A percentile compares a stretch with the other conserved stretches of the same genome.
phyloP scores from a whole-genome alignment of 2,888 invertebrate genomes.

The Philereme vetulata region DNA sequence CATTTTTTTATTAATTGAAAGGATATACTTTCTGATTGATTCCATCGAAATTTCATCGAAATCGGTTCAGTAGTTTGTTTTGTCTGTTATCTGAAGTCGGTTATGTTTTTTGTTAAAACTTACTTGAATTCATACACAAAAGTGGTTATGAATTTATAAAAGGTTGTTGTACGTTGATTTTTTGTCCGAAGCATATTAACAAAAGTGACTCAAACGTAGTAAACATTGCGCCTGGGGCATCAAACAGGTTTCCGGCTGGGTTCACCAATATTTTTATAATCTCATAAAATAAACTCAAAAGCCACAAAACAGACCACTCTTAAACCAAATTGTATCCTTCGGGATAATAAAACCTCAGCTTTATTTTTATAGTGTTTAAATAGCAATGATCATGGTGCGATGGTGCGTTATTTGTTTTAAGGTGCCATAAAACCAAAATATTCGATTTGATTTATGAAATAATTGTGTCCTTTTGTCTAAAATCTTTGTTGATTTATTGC shows the following conservation, averaged over 20 bases:
- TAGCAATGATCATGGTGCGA: constrained; percentile 40
- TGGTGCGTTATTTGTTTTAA: constrained; percentile 35
- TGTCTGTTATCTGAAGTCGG: too few relatives aligned
- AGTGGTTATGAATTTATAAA: too few relatives aligned
- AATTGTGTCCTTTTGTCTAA: constrained; percentile 30
- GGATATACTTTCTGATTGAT: too few relatives aligned
- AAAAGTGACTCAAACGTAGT: constrained; percentile 14
- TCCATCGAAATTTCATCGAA: too few relatives aligned
- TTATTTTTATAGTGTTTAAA: constrained; percentile 41
- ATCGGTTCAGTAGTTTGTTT: too few relatives aligned
- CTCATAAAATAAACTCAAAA: constrained; percentile 63
- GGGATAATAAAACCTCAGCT: constrained; percentile 59
- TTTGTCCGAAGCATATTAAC: background rate
- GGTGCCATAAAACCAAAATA: constrained; percentile 12
- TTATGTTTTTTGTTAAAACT: too few relatives aligned
- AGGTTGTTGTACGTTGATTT: too few relatives aligned
- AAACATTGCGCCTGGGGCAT: constrained; percentile 6
- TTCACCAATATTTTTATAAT: constrained; percentile 60
- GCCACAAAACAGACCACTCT: constrained; percentile 46
- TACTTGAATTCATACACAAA: too few relatives aligned
- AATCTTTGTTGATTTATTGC: background rate
- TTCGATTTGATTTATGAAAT: constrained; percentile 16
- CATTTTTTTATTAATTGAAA: too few relatives aligned
- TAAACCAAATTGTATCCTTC: constrained; percentile 55
- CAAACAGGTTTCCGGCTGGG: constrained; percentile 16